Base-by-base conservation (phyloP, 2,888 invertebrate genomes). In the Dicyrtoma fusca region DNA sequence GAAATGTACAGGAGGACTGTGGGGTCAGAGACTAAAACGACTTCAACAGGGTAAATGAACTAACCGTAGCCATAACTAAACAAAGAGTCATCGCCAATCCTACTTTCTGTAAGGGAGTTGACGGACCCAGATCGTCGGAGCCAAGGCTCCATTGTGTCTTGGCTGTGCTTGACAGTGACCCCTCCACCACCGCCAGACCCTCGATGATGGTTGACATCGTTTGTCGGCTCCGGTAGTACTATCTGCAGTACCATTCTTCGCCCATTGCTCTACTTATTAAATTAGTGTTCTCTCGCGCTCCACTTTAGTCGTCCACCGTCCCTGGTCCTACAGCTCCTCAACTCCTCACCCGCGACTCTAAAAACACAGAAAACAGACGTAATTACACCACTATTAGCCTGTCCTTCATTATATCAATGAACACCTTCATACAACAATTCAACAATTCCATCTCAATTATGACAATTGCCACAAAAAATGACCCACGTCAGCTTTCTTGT, bases 181-280 rank as follows among this genome's bases (percentile, higher is more conserved):
- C 26, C 69, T 44, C 69, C 74, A 61, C 61, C 69, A 26, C 69
- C 71, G 26, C 71, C 71, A 63, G 64, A 73, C 64, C 63, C 59
- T 69, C 76, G 75, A 74, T 75, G 76, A 72, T 76, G 76, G 72
- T 76, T 76, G 72, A 68, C 76, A 77, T 77, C 77, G 74, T 77
- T 79, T 72, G 74, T 76, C 65, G 79, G 78, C 69, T 82, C 81
- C 17, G 84, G 84, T 74, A 83, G 77, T 53, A 83, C 83, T 80
- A 84, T 80, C 80, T 84, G 83, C 72, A 84, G 80, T 73, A 84
- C 83, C 84, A 84, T 83, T 74, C 76, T 80, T 76, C 81, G 82
- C 74, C 82, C 83, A 82, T 82, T 81, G 77, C 82, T 81, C 51
- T 14, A n/a, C 65, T 51, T 55, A 19, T 11, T 2, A 14, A n/a